A percentile compares a stretch with the other conserved stretches of the same genome.
Conservation (phyloP, 2,113 vertebrate species). For the Python bivittatus region DNA sequence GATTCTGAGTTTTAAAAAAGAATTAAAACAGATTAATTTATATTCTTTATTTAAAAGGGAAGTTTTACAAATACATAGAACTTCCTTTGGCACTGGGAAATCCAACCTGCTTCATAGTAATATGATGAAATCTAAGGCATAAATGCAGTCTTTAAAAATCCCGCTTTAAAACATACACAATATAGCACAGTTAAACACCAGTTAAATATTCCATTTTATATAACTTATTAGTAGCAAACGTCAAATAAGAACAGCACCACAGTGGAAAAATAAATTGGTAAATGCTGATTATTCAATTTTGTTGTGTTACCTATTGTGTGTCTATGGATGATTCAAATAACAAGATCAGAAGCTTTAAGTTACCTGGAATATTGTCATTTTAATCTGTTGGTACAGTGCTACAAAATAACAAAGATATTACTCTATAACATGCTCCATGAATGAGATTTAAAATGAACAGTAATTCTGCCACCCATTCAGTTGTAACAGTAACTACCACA, state of each 20-base stretch:
- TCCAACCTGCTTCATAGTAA: not conserved
- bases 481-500: not conserved
- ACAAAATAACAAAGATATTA: not conserved
- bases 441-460: not conserved
- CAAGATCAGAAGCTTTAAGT: not conserved
- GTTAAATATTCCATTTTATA: not conserved
- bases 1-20: not conserved
- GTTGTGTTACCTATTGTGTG: not conserved
- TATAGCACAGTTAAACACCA: not conserved
- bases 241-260: conserved; percentile 5
- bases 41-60: conserved; percentile 4
- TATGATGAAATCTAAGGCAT: not conserved
- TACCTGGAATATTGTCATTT: not conserved
- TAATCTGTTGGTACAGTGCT: not conserved
- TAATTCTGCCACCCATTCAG: not conserved
- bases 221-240: conserved; percentile 33
- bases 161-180: conserved; percentile 2
- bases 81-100: not conserved
- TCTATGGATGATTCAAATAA: not conserved
- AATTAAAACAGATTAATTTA: not conserved
- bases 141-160: conserved; percentile 7
- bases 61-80: not conserved
- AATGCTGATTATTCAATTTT: not conserved
- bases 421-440: not conserved
- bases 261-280: not conserved